These are phyloP conservation scores for Hydriomena furcata DNA, from an alignment of 2,888 invertebrate species.

Conservation along the genomic window DNA sequence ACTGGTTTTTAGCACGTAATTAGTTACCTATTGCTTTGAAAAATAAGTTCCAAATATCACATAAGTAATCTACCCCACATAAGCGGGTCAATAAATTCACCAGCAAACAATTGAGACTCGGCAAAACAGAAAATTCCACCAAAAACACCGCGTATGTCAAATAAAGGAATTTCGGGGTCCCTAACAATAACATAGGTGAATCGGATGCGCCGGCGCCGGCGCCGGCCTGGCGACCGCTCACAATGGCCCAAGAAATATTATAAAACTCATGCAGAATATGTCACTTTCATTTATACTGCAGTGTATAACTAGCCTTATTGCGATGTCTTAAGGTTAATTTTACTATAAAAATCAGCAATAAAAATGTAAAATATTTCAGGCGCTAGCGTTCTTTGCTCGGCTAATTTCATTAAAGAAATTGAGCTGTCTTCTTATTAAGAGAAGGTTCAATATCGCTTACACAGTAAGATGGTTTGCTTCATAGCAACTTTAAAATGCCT, in stretches of 20 bases:
- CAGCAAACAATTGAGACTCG: constrained; percentile 31
- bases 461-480: background rate
- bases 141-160: constrained; percentile 73
- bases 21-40: no score
- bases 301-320: no score
- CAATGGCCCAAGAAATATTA: constrained; percentile 59
- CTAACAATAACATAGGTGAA: constrained; percentile 71
- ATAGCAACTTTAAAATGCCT: background rate
- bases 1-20: no score
- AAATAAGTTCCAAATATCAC: no score
- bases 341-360: no score
- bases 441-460: background rate
- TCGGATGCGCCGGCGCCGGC: constrained; percentile 76
- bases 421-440: background rate
- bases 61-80: background rate
- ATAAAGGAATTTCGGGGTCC: constrained; percentile 72
- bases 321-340: no score
- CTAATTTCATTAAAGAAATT: background rate
- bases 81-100: constrained; percentile 19
- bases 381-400: no score
- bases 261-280: constrained; percentile 49
- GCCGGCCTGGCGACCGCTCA: constrained; percentile 59
- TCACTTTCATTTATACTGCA: background rate
- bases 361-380: no score
- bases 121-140: constrained; percentile 63